Evolutionary conservation across 2,888 invertebrate genomes (phyloP), one percentile per base, ranked within the genome.

Genomic region (Uropetala carovei): DNA sequence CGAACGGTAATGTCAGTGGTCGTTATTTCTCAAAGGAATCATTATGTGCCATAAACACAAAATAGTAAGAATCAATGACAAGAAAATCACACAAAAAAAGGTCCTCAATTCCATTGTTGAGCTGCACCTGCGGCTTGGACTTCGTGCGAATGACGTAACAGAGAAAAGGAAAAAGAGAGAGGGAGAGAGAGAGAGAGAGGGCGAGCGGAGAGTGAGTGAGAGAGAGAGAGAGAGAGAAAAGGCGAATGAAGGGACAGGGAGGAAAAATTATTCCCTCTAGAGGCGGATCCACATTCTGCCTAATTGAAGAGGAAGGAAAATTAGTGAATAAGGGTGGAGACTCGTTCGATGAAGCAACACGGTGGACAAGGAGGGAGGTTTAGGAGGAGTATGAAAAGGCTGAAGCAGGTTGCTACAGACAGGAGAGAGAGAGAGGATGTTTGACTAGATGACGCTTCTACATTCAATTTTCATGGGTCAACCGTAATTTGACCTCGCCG

Each of bases 401-500:
- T 30, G 22, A 2, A 13, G 30, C 3, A 43, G 1, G 43, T 3
- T 1, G 43, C 43, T 43, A 43, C 5, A 43, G 43, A 5, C 3
- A 43, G 43, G 43, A 43, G 43, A 5, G 43, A 43, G 82, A 14
- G 43, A 43, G 82, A 27, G 86, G 57, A 86, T 27, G 58, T 86
- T 86, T 27, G 30, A 86, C 86, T 85, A 14, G 13, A 64, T 13
- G 60, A 10, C 30, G 30, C 86, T 64, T n/a, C 64, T 64, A 68
- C 89, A 43, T 89, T 89, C 89, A 89, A 89, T 89, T 89, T 89
- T 43, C 89, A 89, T 18, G 89, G 89, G 89, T 89, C 89, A 89
- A 43, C 60, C 43, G 89, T 30, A 89, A 89, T 64, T 89, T 89
- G 43, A 89, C 89, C 89, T 64, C 11, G 18, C 43, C 43, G 60